These are phyloP conservation scores for Drosophila maculinotata DNA, from an alignment of 2,888 invertebrate species.

Conservation along the genomic window DNA sequence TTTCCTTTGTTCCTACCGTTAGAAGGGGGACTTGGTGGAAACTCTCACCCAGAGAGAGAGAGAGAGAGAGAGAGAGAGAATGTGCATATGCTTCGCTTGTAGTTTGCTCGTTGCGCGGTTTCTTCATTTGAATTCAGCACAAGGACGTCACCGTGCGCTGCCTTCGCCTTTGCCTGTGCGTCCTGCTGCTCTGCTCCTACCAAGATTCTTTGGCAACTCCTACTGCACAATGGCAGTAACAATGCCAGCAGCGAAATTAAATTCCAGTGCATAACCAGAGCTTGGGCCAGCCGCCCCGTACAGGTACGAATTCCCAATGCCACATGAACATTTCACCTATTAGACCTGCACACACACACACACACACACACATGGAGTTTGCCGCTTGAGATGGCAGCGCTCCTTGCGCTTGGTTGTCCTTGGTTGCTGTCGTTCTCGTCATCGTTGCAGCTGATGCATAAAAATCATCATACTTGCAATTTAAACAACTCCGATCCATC, in stretches of 20 bases:
- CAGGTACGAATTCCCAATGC: conserved; percentile 60
- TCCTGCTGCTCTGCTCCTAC: not conserved
- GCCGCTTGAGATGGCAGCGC: conserved; percentile 41
- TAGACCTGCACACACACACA: conserved; percentile 58
- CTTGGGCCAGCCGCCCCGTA: conserved; percentile 42
- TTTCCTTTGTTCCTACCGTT: conserved; percentile 39
- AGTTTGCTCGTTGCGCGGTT: conserved; percentile 61
- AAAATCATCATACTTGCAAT: conserved; percentile 78
- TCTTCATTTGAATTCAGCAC: conserved; percentile 80
- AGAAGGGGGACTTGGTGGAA: not conserved
- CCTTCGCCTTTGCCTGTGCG: conserved; percentile 14
- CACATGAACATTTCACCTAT: conserved; percentile 70
- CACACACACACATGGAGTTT: conserved; percentile 20
- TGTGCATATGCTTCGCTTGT: conserved; percentile 68
- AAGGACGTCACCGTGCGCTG: conserved; percentile 58
- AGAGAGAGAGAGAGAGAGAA: conserved; percentile 20
- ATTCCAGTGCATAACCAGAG: conserved; percentile 78
- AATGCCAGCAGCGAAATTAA: conserved; percentile 79
- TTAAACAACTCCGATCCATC: conserved; percentile 79
- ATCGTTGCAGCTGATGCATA: conserved; percentile 71
- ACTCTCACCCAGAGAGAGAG: not conserved
- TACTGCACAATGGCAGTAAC: conserved; percentile 63
- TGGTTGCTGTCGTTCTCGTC: conserved; percentile 13
- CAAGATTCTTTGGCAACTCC: conserved; percentile 20
- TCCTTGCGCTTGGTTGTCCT: conserved; percentile 15